These are phyloP conservation scores for Cichladusa arquata DNA, from an alignment of 2,113 vertebrate genomes.

Conservation along the genomic window DNA sequence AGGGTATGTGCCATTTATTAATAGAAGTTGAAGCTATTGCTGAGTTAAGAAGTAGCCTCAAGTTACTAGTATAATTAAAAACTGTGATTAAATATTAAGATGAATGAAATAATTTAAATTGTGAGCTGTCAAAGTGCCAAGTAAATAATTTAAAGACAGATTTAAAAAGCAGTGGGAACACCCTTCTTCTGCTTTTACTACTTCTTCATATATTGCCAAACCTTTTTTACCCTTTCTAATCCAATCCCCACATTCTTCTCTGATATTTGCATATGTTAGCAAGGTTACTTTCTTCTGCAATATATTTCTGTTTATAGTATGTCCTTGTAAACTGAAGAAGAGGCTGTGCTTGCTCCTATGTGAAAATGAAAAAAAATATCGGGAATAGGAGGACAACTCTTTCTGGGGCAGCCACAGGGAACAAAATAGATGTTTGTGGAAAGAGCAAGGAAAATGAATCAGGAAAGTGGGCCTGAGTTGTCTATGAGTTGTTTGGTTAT, in stretches of 20 bases:
- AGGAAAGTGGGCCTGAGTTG: not conserved
- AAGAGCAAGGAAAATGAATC: not conserved
- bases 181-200: not conserved
- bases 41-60: constrained; percentile 28
- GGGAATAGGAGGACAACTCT: not conserved
- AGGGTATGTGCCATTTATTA: constrained; percentile 29
- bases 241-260: not conserved
- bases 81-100: constrained; percentile 46
- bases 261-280: not conserved
- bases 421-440: not conserved
- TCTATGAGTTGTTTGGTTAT: not conserved
- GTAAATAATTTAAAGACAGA: constrained; percentile 22
- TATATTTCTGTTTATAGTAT: not conserved
- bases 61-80: constrained; percentile 52
- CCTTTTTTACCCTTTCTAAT: not conserved
- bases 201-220: not conserved
- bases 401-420: not conserved
- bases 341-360: not conserved
- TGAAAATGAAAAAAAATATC: not conserved
- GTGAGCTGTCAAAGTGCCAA: not conserved
- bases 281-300: not conserved
- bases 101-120: constrained; percentile 9
- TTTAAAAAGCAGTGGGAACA: not conserved
- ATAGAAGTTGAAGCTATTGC: constrained; percentile 35
- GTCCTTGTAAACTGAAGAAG: not conserved